Conservation (phyloP, 2,797 vertebrate species). For the Lacerta viridis region DNA sequence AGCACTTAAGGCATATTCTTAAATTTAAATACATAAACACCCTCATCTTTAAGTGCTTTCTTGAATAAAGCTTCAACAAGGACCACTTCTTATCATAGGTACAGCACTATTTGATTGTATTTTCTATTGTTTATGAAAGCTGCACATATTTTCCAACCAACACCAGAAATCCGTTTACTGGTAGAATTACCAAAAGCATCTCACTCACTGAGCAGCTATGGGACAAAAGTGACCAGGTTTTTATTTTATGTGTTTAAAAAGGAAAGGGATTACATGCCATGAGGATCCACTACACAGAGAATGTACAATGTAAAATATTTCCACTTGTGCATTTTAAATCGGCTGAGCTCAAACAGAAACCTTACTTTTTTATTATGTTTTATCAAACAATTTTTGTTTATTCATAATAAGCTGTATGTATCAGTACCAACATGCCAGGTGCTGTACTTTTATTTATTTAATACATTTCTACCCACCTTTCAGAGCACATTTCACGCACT, state of each 20-base stretch:
- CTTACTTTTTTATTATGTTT: neutral
- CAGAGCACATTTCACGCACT: neutral
- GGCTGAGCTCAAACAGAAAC: neutral
- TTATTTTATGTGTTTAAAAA: constrained; percentile 10
- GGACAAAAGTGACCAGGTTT: neutral
- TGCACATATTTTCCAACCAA: constrained; percentile 43
- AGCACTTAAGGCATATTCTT: neutral
- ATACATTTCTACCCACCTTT: neutral
- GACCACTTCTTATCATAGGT: constrained; percentile 37
- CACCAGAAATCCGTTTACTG: constrained; percentile 32
- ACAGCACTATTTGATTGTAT: constrained; percentile 25
- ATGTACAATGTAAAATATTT: constrained; percentile 28
- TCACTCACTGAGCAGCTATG: rapidly evolving
- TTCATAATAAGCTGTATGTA: neutral
- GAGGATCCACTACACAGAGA: constrained; percentile 37
- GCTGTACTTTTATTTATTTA: constrained; percentile 6
- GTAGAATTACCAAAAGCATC: constrained; percentile 13
- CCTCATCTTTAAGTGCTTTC: constrained; percentile 25
- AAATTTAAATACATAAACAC: constrained; percentile 48
- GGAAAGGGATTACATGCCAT: neutral
- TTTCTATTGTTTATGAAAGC: constrained; percentile 48
- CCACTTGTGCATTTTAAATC: constrained; percentile 32
- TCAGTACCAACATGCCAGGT: neutral
- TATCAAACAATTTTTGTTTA: neutral
- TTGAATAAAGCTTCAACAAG: constrained; percentile 27